phyloP scores from a whole-genome alignment of 2,797 vertebrate species.

The Meda fulgida region DNA sequence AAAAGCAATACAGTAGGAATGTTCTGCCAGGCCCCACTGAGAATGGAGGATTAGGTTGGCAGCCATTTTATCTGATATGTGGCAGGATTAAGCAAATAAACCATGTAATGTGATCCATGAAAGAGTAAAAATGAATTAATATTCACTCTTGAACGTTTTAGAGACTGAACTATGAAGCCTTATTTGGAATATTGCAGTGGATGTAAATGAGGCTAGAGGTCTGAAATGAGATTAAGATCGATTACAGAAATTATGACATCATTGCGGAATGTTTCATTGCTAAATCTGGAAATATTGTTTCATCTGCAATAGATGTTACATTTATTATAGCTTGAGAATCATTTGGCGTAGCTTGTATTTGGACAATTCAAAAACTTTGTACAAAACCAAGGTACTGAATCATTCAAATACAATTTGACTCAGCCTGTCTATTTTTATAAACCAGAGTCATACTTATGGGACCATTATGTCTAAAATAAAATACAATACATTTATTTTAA shows the following conservation, averaged over 20 bases:
- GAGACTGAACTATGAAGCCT: not conserved
- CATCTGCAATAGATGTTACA: not conserved
- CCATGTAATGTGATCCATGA: constrained; percentile 26
- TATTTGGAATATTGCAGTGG: not conserved
- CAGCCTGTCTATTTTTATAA: not conserved
- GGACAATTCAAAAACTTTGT: not conserved
- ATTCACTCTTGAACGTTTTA: constrained; percentile 6
- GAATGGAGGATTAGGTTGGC: constrained; percentile 16
- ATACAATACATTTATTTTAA: not conserved
- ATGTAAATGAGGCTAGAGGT: not conserved
- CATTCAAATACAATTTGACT: not conserved
- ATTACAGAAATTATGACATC: constrained; percentile 1
- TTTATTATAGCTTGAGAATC: not conserved
- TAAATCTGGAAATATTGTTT: constrained; percentile 20
- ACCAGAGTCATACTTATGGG: not conserved
- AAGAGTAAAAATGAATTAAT: constrained; percentile 14
- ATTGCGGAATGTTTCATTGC: not conserved
- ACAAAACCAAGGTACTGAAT: not conserved
- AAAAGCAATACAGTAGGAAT: constrained; percentile 61
- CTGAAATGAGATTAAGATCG: not conserved
- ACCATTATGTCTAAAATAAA: not conserved
- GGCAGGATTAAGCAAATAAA: constrained; percentile 13
- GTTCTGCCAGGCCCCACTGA: constrained; percentile 62
- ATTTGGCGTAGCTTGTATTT: not conserved
- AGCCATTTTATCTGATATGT: constrained; percentile 50